Evolutionary conservation across 2,113 vertebrate genomes (phyloP).

Genomic region (Patagioenas fasciata): DNA sequence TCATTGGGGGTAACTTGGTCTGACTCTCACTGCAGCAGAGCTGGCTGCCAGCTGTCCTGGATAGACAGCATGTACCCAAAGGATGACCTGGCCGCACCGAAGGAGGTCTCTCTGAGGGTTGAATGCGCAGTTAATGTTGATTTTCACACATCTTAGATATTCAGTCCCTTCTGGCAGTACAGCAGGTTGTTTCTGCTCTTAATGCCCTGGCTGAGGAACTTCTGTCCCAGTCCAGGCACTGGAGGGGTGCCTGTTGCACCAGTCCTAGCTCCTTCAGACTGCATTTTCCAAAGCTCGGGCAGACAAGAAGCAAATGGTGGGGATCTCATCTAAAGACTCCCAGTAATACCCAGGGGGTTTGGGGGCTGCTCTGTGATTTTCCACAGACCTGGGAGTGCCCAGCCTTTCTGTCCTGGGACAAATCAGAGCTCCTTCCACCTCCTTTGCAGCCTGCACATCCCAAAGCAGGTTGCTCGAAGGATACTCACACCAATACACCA

Average conservation of each 20-base stretch:
- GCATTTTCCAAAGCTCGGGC: not conserved
- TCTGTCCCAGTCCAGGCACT: not conserved
- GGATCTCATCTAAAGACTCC: not conserved
- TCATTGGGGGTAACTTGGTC: not conserved
- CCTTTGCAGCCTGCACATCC: not conserved
- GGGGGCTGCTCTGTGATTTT: not conserved
- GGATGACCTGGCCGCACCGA: not conserved
- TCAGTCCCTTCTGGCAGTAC: not conserved
- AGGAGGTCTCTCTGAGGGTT: not conserved
- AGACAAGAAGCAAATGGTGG: fast-evolving
- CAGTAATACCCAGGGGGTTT: not conserved
- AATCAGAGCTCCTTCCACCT: fast-evolving
- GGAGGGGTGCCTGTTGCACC: not conserved
- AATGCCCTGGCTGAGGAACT: not conserved
- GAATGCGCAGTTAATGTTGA: fast-evolving
- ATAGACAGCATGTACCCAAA: constrained; percentile 22
- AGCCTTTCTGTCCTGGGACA: not conserved
- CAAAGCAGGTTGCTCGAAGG: not conserved
- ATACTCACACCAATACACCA: fast-evolving
- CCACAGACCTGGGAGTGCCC: not conserved
- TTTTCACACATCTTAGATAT: not conserved
- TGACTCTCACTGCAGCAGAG: not conserved
- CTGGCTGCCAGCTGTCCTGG: constrained; percentile 41
- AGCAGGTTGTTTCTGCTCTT: not conserved
- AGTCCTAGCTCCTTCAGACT: not conserved